Percentiles rank a stretch among this genome's conserved stretches.
These are phyloP conservation scores for Aptenodytes forsteri DNA, from an alignment of 2,113 vertebrate genomes.

Conservation along the genomic window DNA sequence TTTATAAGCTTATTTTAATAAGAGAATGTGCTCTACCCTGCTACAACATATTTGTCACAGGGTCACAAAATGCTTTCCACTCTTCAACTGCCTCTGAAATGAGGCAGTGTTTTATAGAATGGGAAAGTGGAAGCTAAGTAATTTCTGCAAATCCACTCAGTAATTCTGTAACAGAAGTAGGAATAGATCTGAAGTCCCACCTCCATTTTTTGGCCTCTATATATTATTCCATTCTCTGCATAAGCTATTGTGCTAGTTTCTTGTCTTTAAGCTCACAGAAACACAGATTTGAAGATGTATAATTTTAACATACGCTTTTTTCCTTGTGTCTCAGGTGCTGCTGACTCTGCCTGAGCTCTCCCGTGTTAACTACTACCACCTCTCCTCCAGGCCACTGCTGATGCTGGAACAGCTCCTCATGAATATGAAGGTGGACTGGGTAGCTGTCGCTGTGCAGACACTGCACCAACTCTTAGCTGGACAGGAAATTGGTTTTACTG, in stretches of 20 bases:
- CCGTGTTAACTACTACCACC: slow-evolving; percentile 84
- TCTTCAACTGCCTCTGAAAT: neutral
- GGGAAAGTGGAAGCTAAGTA: neutral
- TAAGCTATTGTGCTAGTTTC: neutral
- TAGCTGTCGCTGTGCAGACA: slow-evolving; percentile 79
- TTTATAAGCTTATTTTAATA: neutral
- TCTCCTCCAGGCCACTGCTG: slow-evolving; percentile 88
- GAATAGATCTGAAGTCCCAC: neutral
- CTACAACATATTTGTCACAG: neutral
- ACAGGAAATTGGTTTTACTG: slow-evolving; percentile 82
- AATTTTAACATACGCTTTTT: neutral
- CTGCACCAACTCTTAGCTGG: slow-evolving; percentile 81
- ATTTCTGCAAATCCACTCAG: neutral
- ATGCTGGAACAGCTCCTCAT: slow-evolving; percentile 97
- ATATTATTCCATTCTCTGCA: neutral
- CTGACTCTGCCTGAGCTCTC: slow-evolving; percentile 87
- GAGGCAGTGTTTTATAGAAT: neutral
- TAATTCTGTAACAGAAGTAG: neutral
- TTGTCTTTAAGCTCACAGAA: neutral
- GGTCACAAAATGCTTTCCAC: neutral
- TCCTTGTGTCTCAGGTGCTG: slow-evolving; percentile 78
- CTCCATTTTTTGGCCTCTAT: neutral
- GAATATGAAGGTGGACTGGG: slow-evolving; percentile 98
- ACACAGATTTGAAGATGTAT: neutral
- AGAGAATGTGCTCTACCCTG: neutral